Base-by-base conservation (phyloP, 1,140 invertebrate species). In the Scaptomyza montana region DNA sequence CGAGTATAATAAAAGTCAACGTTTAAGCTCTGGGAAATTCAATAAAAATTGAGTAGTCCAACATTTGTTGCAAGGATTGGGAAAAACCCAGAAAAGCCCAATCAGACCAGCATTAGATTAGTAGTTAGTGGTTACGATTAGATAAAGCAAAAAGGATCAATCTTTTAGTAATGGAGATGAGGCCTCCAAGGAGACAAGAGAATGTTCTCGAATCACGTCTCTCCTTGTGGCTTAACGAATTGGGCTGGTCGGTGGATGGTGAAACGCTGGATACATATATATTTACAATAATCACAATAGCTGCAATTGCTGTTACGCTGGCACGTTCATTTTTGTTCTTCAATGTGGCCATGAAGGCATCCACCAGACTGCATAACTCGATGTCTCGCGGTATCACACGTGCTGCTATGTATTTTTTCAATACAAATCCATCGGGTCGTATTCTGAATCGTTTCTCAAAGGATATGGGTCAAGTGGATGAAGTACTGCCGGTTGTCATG, bases 391-490 rank as follows among this genome's bases (percentile, higher is more conserved):
- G 94, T 13, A 95, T 97, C 33, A 94, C 96, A 0, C 93, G 94
- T 0, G 94, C 96, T 0, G 95, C 95, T 1, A 97, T 97, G 95
- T 93, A 94, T 0, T 98, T 98, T 91, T 98, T 97, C 92, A 96
- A 97, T 84, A 93, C 93, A 10, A 98, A 96, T 92, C 96, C 96
- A 1, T 94, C 94, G 5, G 95, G 95, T 3, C 92, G 95, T 2
- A 96, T 96, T 77, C 91, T 96, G 30, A 96, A 97, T 89, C 93
- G 96, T 59, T 97, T 97, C 92, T 96, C 96, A 0, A 97, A 97
- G 92, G 97, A 98, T 85, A 95, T 97, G 92, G 97, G 96, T 6
- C 94, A 95, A 30, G 95, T 98, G 28, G 98, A 98, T 92, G 97
- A 98, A 87, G 93, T 96, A 49, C 90, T 99, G 50, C 97, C 98